Percentiles rank a stretch among this genome's conserved stretches.
These are phyloP conservation scores for Chaetura pelagica DNA, from an alignment of 2,113 vertebrate genomes.

Conservation along the genomic window DNA sequence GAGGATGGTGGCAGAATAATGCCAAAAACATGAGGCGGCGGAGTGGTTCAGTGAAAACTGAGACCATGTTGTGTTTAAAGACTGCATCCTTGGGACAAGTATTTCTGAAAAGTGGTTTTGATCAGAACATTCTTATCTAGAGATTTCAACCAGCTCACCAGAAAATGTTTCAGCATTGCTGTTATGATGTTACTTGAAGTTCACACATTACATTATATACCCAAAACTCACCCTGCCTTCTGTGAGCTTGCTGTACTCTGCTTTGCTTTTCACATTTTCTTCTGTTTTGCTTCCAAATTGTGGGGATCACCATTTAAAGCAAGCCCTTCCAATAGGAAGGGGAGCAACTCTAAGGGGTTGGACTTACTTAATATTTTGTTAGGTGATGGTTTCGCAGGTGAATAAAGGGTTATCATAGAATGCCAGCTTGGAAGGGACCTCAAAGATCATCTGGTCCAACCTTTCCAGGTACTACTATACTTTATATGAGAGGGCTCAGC, in stretches of 20 bases:
- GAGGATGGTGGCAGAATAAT: neutral
- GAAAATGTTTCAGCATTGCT: neutral
- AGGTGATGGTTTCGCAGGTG: neutral
- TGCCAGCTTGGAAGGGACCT: no score
- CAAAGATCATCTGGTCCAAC: no score
- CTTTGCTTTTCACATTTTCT: neutral
- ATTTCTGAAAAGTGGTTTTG: constrained; percentile 1
- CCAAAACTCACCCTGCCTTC: neutral
- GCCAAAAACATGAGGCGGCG: neutral
- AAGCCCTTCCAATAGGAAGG: neutral
- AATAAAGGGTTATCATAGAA: neutral
- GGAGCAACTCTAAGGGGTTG: neutral
- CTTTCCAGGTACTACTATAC: no score
- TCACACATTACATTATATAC: neutral
- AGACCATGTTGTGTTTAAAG: neutral
- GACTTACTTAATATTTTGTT: neutral
- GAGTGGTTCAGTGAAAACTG: neutral
- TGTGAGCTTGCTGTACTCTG: neutral
- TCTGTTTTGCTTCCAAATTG: neutral
- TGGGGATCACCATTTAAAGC: neutral
- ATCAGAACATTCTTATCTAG: neutral
- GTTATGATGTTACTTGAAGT: neutral
- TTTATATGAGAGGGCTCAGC: no score
- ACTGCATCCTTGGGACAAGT: neutral
- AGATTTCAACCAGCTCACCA: neutral